phyloP scores from a whole-genome alignment of 2,113 vertebrate genomes.

The Brachypteracias leptosomus region DNA sequence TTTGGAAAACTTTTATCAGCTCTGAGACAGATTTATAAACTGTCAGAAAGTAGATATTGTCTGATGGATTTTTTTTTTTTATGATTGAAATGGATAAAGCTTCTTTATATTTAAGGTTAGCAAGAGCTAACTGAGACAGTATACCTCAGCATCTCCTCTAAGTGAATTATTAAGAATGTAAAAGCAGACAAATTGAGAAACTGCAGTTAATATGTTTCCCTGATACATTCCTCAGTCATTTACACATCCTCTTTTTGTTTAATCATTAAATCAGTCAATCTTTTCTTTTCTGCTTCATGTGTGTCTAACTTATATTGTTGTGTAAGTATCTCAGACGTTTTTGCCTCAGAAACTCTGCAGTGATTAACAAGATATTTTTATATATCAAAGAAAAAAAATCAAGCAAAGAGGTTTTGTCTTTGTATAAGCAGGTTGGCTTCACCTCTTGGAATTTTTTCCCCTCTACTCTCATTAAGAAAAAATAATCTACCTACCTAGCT shows the following conservation, averaged over 20 bases:
- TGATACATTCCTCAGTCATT: not conserved
- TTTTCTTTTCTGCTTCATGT: not conserved
- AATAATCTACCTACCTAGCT: not conserved
- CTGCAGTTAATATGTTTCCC: slow-evolving; percentile 39
- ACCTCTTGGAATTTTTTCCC: not conserved
- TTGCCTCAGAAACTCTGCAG: not conserved
- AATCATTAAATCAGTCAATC: slow-evolving; percentile 28
- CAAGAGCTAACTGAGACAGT: not conserved
- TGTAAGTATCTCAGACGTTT: not conserved
- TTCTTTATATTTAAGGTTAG: not conserved
- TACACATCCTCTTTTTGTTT: slow-evolving; percentile 7
- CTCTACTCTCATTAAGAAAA: not conserved
- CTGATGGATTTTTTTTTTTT: not conserved
- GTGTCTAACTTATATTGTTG: not conserved
- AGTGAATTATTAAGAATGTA: slow-evolving; percentile 24
- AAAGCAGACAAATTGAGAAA: not conserved
- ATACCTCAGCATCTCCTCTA: not conserved
- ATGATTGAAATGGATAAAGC: not conserved
- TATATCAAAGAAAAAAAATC: not conserved
- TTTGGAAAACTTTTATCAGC: not conserved
- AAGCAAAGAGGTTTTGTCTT: not conserved
- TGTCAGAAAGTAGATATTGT: not conserved
- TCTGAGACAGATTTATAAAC: not conserved
- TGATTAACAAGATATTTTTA: not conserved
- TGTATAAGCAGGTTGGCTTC: not conserved